Conservation (phyloP, 2,113 vertebrate species). For the Nothocercus nigrocapillus region DNA sequence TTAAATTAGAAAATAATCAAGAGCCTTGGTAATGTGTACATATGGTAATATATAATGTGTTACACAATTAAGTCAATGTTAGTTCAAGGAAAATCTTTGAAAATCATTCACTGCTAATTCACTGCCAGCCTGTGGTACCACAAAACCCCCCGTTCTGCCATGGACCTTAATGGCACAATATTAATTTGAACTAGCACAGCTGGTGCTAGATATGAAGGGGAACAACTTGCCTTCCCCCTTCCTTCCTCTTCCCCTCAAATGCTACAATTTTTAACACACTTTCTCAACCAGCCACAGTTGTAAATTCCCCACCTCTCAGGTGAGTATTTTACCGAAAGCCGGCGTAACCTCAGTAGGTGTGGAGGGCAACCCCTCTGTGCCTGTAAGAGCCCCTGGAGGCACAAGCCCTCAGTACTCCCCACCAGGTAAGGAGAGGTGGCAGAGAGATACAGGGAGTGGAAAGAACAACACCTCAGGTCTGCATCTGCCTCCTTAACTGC, state of each 20-base stretch:
- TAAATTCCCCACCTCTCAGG: neutral
- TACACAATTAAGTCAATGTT: conserved; percentile 63
- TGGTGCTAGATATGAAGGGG: rapidly evolving
- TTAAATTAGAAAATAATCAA: conserved; percentile 66
- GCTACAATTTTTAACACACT: rapidly evolving
- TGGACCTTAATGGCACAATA: neutral
- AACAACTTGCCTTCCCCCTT: neutral
- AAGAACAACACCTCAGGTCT: rapidly evolving
- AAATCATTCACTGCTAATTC: conserved; percentile 25
- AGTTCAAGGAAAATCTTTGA: conserved; percentile 63
- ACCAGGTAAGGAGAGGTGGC: rapidly evolving
- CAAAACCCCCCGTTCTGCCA: neutral
- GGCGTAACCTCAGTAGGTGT: rapidly evolving
- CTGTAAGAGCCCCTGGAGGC: neutral
- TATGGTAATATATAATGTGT: conserved; percentile 52
- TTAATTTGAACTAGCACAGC: neutral
- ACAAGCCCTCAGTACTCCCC: rapidly evolving
- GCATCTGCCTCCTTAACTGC: neutral
- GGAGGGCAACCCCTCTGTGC: rapidly evolving
- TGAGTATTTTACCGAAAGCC: neutral
- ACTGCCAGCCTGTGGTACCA: neutral
- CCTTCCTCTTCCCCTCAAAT: neutral
- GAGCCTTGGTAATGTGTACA: conserved; percentile 45
- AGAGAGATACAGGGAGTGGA: neutral
- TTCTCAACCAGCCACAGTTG: neutral